These are phyloP conservation scores for Eurystomus glaucurus DNA, from an alignment of 2,797 vertebrate species.

Conservation along the genomic window DNA sequence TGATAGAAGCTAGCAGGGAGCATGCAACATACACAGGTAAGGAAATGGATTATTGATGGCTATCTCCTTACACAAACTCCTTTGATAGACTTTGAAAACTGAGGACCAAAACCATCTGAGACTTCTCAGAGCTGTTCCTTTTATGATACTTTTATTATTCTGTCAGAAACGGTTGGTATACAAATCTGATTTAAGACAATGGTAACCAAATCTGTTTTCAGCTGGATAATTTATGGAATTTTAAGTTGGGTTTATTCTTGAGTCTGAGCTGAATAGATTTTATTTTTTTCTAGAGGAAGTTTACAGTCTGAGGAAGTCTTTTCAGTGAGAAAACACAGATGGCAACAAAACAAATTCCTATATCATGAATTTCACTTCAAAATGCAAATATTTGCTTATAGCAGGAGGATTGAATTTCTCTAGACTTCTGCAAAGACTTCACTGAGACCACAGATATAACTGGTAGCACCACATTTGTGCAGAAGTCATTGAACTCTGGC, in stretches of 20 bases:
- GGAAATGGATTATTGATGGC: background rate
- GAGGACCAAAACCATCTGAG: background rate
- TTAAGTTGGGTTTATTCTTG: background rate
- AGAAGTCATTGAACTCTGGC: background rate
- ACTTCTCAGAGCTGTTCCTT: background rate
- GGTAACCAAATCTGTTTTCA: background rate
- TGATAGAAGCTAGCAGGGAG: background rate
- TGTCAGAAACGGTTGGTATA: background rate
- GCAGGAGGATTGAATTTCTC: background rate
- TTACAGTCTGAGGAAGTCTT: background rate
- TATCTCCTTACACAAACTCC: background rate
- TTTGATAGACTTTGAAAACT: background rate
- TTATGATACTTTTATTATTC: background rate
- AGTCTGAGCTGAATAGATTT: background rate
- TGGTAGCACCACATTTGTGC: background rate
- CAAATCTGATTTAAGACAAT: background rate
- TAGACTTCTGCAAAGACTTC: background rate
- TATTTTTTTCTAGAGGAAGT: background rate
- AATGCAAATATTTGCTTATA: background rate
- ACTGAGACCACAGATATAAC: background rate
- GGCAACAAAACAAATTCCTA: background rate
- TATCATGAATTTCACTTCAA: background rate
- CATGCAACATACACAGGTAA: accelerated
- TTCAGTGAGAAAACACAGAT: slow-evolving; percentile 1
- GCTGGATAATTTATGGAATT: background rate